Evolutionary conservation across 2,888 invertebrate genomes (phyloP), one percentile per base, ranked within the genome.

Genomic region (Ceramica pisi): DNA sequence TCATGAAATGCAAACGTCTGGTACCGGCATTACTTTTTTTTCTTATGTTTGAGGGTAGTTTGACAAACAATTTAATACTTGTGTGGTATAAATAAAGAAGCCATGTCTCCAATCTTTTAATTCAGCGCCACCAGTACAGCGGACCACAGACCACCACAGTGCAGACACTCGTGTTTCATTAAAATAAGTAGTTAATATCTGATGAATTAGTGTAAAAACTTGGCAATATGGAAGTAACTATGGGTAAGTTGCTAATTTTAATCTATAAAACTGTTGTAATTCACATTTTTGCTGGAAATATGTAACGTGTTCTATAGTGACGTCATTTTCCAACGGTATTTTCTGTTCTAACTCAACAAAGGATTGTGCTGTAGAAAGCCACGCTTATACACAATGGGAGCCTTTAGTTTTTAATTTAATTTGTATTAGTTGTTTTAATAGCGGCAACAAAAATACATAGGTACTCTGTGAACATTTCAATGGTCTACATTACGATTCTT

Each of bases 71-170:
- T 19, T 2, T 38, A 23, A 1, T n/a, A 48, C 8, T 48, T 38
- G 2, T 64, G 38, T 26, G 48, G 64, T 66, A n/a, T n/a, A n/a
- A n/a, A n/a, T n/a, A n/a, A n/a, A n/a, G n/a, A n/a, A 66, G 48
- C 38, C 23, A 23, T 66, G 38, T 66, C 63, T 46, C 67, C 65
- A 23, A 9, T 50, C 65, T 26, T 50, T 48, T 5, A 38, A 38
- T 48, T 10, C 16, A 16, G 31, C 8, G 4, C 19, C 14, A 16
- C 35, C n/a, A 21, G 10, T 8, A 35, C 0, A 35, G n/a, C 35
- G 31, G 31, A 31, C 31, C 31, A 31, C 31, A 31, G 31, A 31
- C 31, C 31, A 6, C 31, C 31, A 31, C 31, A 31, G 31, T 23
- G 7, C 7, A 12, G 53, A 35, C 26, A 26, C 23, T 35, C n/a